Base-by-base conservation (phyloP, 1,140 invertebrate species). In the Cryptotermes secundus region DNA sequence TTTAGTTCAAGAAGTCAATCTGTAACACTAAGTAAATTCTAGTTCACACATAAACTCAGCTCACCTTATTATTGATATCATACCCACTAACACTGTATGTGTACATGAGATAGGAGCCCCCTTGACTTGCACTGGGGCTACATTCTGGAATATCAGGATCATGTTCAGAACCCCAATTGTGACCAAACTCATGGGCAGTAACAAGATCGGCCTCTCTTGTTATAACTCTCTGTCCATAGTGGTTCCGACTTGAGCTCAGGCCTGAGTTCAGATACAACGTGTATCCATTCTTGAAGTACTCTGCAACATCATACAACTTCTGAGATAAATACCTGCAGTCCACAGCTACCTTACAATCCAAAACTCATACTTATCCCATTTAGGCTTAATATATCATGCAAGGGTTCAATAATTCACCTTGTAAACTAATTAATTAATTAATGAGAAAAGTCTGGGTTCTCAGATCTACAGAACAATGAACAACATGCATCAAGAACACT, bases 151-250 rank as follows among this genome's bases (percentile, higher is more conserved):
- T 96, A 89, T 98, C 97, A 34, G 97, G 97, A 92, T 98, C 98
- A 90, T 99, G 98, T 89, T 99, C 98, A 16, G 97, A 98, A n/a
- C 98, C 98, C 97, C 97, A 99, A 90, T 99, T 99, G 88, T 99
- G 97, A 49, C 98, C 98, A 92, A 97, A 97, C 91, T 97, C 98
- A 89, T 99, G 98, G 83, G 98, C 97, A 34, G 97, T 99, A 31
- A 99, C 98, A 85, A 99, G 91, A 91, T 98, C 97, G 3, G 97
- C 97, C 90, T 99, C 97, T 83, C 97, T 92, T 0, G 97, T 98
- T 81, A 99, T 98, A 2, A 99, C 97, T 86, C 96, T 92, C 89
- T 98, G 96, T 3, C 97, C 97, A 90, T 98, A 97, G 90, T 98
- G 97, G 91, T 99, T 99, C 81, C 96, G 92, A 80, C 96, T 96